Conservation (phyloP, 2,113 vertebrate species). For the Melanotaenia duboulayi region DNA sequence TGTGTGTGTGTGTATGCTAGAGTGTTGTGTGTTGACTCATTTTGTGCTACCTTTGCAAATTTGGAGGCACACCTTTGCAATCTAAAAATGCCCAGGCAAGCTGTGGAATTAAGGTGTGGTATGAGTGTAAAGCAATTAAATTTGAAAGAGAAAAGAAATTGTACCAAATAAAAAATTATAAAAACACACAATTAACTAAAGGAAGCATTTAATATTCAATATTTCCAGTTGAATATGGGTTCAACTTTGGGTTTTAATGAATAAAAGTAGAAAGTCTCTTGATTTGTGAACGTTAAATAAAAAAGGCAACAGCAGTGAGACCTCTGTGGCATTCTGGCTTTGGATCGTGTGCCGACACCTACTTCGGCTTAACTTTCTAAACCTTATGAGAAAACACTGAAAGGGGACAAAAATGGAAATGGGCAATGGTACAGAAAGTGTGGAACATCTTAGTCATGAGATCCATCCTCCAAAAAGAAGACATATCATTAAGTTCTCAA, state of each 20-base stretch:
- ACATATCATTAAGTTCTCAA: constrained; percentile 77
- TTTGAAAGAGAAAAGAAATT: constrained; percentile 23
- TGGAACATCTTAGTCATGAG: constrained; percentile 78
- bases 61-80: constrained; percentile 77
- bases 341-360: constrained; percentile 27
- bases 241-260: background rate
- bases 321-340: background rate
- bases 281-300: background rate
- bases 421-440: constrained; percentile 25
- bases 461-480: constrained; percentile 63
- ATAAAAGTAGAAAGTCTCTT: background rate
- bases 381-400: constrained; percentile 50
- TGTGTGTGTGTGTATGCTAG: constrained; percentile 8
- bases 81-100: constrained; percentile 75
- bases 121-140: constrained; percentile 40
- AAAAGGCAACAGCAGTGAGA: constrained; percentile 19
- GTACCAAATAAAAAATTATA: background rate
- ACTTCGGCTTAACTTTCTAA: constrained; percentile 21
- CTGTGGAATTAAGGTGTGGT: constrained; percentile 80
- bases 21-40: constrained; percentile 49
- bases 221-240: background rate
- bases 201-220: too few species aligned
- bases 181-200: too few species aligned
- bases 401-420: constrained; percentile 28
- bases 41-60: constrained; percentile 63